Percentiles rank a stretch among this genome's conserved stretches.
phyloP scores from a whole-genome alignment of 2,113 vertebrate species.

The Andinoacara biseriatus region DNA sequence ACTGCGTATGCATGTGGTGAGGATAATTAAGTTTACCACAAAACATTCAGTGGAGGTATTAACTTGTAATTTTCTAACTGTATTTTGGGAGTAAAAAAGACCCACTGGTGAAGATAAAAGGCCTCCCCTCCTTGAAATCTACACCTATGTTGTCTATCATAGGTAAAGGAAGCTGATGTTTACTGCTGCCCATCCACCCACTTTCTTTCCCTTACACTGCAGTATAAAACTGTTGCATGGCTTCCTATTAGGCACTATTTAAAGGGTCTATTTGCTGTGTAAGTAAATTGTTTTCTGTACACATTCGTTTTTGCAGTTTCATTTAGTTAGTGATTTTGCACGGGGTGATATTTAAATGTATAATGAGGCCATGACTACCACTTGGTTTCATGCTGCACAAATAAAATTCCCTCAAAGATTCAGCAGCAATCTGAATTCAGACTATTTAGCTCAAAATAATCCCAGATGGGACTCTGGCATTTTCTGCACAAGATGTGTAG shows the following conservation, averaged over 20 bases:
- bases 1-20: neutral
- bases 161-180: neutral
- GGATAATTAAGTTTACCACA: neutral
- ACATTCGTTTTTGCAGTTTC: neutral
- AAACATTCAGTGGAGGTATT: neutral
- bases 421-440: slow-evolving; percentile 45
- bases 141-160: neutral
- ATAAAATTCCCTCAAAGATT: slow-evolving; percentile 33
- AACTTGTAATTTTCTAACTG: neutral
- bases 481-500: slow-evolving; percentile 23
- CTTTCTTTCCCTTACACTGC: neutral
- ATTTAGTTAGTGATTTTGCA: neutral
- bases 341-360: slow-evolving; percentile 20
- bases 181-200: neutral
- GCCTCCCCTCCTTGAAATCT: neutral
- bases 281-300: neutral
- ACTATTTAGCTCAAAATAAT: slow-evolving; percentile 57
- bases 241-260: neutral
- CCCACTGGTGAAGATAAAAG: neutral
- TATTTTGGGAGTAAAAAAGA: slow-evolving; percentile 1
- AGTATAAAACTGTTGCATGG: neutral
- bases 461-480: slow-evolving; percentile 60
- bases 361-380: slow-evolving; percentile 6
- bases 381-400: slow-evolving; percentile 23
- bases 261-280: neutral